These are phyloP conservation scores for Tetraodon nigroviridis DNA, from an alignment of 2,113 vertebrate species.

Conservation along the genomic window DNA sequence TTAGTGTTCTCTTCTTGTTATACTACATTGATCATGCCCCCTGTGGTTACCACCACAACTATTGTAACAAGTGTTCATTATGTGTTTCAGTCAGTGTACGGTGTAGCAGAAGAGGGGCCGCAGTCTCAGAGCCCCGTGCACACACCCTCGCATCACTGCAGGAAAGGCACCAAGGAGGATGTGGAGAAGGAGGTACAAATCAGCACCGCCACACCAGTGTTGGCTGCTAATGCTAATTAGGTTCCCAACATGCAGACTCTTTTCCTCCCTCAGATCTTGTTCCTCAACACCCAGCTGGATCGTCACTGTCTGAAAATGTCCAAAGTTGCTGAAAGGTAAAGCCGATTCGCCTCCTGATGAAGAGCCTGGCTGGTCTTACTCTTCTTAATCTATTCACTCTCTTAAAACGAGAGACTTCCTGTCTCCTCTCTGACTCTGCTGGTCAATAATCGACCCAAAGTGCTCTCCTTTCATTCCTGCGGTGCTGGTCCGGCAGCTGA, in stretches of 20 bases:
- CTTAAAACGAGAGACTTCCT: not conserved
- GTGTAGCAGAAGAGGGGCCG: constrained; percentile 83
- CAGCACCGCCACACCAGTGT: not conserved
- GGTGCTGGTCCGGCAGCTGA: too few species aligned
- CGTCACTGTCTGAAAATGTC: constrained; percentile 99
- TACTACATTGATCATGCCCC: too few species aligned
- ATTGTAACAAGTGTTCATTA: too few species aligned
- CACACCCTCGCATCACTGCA: constrained; percentile 77
- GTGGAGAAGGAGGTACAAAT: constrained; percentile 85
- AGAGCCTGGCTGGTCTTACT: not conserved
- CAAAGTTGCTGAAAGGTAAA: constrained; percentile 97
- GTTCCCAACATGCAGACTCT: too few species aligned
- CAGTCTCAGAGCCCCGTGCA: constrained; percentile 90
- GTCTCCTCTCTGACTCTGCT: constrained; percentile 3
- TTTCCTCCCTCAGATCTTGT: constrained; percentile 79
- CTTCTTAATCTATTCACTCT: not conserved
- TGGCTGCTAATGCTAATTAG: not conserved
- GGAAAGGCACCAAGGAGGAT: constrained; percentile 92
- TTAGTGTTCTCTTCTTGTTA: not conserved
- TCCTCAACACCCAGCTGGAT: constrained; percentile 91
- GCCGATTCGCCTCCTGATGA: too few species aligned
- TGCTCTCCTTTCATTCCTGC: not conserved
- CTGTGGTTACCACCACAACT: too few species aligned
- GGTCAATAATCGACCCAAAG: constrained; percentile 16
- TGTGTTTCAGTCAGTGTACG: constrained; percentile 86